Evolutionary conservation across 2,888 invertebrate genomes (phyloP), one percentile per base, ranked within the genome.

Genomic region (Cheilosia pagana): DNA sequence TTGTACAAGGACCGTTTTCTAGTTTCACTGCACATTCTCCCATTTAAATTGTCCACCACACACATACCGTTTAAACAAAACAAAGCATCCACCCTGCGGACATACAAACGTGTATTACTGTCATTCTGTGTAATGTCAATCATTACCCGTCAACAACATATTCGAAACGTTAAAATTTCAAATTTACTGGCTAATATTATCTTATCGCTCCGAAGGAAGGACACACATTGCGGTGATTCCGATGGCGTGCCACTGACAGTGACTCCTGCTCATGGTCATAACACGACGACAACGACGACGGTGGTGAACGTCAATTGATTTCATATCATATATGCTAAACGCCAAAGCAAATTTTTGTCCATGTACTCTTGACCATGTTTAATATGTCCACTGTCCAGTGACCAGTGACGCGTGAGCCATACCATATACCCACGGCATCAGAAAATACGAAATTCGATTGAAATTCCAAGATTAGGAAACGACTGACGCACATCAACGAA

Each of bases 401-500:
- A 63, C 59, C 68, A 68, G 68, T 68, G 72, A 77, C 67, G 78
- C 78, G 62, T 82, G 62, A 78, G 72, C 57, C 55, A 25, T 8
- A 68, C 59, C 63, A 63, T 63, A 63, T 63, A 79, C 57, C 74
- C 63, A 79, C 74, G 70, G 72, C 35, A 79, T 70, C n/a, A n/a
- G n/a, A 65, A 74, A 74, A 83, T 68, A 74, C 63, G 16, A 70
- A 78, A 74, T 79, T 83, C 74, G 83, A 83, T 83, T 83, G 83
- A 79, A 83, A 74, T 83, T 83, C 45, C 70, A 79, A 83, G 83
- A 83, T 83, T 75, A 83, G 79, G 79, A 78, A 65, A 50, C 70
- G 65, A 75, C 79, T 83, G 83, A 79, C 83, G 83, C 79, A 79
- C 83, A 83, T 83, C 83, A 83, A 55, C 78, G 57, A 68, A 25